Evolutionary conservation across 1,140 invertebrate genomes (phyloP), one percentile per base, ranked within the genome.

Genomic region (Phthorimaea operculella): DNA sequence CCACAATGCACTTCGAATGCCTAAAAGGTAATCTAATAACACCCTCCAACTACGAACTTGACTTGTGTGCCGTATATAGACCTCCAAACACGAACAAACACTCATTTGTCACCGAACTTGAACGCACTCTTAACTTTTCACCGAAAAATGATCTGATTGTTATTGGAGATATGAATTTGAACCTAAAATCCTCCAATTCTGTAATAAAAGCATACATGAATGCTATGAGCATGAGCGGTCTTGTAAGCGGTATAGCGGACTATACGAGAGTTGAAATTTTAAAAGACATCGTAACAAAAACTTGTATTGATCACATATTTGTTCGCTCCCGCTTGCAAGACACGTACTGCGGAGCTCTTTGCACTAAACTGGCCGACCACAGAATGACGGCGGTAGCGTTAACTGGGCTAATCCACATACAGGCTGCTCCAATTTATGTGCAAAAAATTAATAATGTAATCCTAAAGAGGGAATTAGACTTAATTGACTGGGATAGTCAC

Each of bases 141-240:
- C 12, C 9, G 6, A 50, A 50, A 12, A 21, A 50, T 28, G 48
- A 50, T 14, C 10, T 50, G 12, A 12, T 28, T 33, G 12, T 50
- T 28, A 17, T 50, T 9, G 48, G 48, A 28, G 48, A 50, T 14
- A 50, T 33, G 17, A 50, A 50, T 33, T 28, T 50, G 5, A 18
- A 50, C n/a, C 14, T 50, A 28, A 21, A 33, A 28, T 12, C 8
- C 1, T 28, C 7, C 21, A 6, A 28, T 14, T n/a, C 36, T 39
- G 36, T 39, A 39, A 39, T 12, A 39, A 10, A 39, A 12, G n/a
- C 10, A 12, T 39, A 39, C 36, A n/a, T 12, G n/a, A 39, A 10
- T n/a, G n/a, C 36, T n/a, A 39, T 39, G 36, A 12, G n/a, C 36
- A 9, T 3, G 10, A 9, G 15, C 14, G 45, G 45, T n/a, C 8